These are phyloP conservation scores for Smutsia gigantea DNA, from an alignment of 2,797 vertebrate genomes.

Conservation along the genomic window DNA sequence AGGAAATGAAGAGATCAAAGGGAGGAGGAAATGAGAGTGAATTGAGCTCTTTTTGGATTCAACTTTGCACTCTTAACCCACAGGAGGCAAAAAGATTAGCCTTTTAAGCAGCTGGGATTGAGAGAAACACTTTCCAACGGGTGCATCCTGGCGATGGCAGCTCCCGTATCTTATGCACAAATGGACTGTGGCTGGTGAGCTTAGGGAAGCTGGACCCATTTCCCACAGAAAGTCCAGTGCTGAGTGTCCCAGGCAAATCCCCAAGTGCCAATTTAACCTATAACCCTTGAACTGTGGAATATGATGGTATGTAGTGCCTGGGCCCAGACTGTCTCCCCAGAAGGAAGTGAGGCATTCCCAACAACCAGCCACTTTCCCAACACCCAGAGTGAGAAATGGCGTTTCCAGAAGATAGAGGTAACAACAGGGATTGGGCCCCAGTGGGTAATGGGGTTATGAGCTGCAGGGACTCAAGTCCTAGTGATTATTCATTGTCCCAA, in stretches of 20 bases:
- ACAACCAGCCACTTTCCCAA: background rate
- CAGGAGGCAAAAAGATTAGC: constrained; percentile 43
- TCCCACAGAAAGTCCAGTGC: background rate
- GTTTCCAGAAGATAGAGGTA: background rate
- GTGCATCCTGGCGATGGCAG: background rate
- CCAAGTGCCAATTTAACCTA: background rate
- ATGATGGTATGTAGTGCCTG: rapidly evolving
- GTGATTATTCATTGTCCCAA: background rate
- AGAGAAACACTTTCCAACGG: constrained; percentile 52
- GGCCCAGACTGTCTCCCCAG: background rate
- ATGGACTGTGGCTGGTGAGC: background rate
- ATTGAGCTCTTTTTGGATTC: constrained; percentile 81
- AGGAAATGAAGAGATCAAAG: constrained; percentile 87
- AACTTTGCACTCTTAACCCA: constrained; percentile 78
- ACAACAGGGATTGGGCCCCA: background rate
- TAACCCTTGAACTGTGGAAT: background rate
- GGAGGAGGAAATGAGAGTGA: constrained; percentile 83
- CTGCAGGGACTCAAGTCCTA: background rate
- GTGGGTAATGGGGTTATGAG: rapidly evolving
- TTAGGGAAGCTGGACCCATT: background rate
- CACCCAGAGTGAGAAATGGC: background rate
- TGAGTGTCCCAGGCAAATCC: background rate
- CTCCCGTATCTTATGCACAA: background rate
- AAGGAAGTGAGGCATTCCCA: background rate
- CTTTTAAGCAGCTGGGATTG: background rate